phyloP scores from a whole-genome alignment of 2,797 vertebrate species.

The Aphelocoma californica region DNA sequence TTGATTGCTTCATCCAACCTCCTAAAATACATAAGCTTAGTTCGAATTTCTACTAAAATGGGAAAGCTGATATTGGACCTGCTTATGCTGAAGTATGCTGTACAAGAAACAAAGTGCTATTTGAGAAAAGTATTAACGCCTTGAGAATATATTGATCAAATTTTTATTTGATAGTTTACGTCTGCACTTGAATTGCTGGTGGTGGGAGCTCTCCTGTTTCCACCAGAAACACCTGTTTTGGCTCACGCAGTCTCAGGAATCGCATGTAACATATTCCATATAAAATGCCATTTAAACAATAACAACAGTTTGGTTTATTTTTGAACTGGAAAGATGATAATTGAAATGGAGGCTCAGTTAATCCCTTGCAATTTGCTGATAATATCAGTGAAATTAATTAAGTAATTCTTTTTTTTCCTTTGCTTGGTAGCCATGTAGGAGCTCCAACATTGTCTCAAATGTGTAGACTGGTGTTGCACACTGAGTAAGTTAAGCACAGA shows the following conservation, averaged over 20 bases:
- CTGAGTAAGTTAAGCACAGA: background rate
- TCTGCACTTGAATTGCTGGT: background rate
- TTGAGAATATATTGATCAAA: background rate
- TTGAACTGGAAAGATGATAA: background rate
- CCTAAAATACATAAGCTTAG: background rate
- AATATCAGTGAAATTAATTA: background rate
- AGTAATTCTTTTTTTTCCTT: background rate
- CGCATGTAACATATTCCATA: fast-evolving
- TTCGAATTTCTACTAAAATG: background rate
- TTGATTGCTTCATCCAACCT: background rate
- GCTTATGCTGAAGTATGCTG: background rate
- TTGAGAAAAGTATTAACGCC: background rate
- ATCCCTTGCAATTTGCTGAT: background rate
- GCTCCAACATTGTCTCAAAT: background rate
- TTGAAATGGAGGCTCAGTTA: background rate
- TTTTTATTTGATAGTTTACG: background rate
- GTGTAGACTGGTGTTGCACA: background rate
- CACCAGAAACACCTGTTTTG: conserved; percentile 18
- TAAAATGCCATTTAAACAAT: background rate
- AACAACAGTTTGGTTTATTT: background rate
- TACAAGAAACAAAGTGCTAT: background rate
- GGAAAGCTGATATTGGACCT: background rate
- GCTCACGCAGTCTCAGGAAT: background rate
- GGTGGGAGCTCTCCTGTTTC: background rate
- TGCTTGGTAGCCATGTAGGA: background rate